These are phyloP conservation scores for Pseudotriccus pelzelni DNA, from an alignment of 2,797 vertebrate species.

Conservation along the genomic window DNA sequence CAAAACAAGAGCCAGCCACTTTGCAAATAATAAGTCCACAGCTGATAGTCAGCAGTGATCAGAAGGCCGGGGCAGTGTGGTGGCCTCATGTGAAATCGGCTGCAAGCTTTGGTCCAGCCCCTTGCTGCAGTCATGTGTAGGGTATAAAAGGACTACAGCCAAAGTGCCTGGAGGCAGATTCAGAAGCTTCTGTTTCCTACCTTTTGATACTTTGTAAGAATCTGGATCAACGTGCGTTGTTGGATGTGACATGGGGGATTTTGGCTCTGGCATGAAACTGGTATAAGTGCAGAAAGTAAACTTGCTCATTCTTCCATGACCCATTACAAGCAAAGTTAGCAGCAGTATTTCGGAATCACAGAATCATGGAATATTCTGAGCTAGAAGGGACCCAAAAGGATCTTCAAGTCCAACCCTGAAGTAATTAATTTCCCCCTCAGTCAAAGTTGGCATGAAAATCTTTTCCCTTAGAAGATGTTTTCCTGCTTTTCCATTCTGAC, in stretches of 20 bases:
- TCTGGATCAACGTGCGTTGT: not conserved
- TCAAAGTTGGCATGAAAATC: not conserved
- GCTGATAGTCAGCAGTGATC: not conserved
- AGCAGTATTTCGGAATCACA: not conserved
- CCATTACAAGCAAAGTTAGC: not conserved
- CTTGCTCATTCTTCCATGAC: not conserved
- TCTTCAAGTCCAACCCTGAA: not conserved
- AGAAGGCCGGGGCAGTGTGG: not conserved
- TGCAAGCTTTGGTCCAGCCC: not conserved
- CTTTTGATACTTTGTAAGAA: not conserved
- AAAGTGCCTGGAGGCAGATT: not conserved
- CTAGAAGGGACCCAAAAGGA: not conserved
- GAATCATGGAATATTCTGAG: not conserved
- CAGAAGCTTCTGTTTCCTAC: not conserved
- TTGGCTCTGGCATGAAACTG: rapidly evolving
- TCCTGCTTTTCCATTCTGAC: not conserved
- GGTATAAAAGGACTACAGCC: not conserved
- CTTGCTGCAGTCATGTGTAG: not conserved
- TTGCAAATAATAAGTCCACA: not conserved
- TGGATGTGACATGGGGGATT: not conserved
- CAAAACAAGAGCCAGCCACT: not conserved
- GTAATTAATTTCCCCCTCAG: not conserved
- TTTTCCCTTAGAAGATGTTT: not conserved
- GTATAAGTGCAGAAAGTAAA: not conserved
- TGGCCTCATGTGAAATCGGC: rapidly evolving